phyloP scores from a whole-genome alignment of 2,113 vertebrate species.

The Chitala chitala region DNA sequence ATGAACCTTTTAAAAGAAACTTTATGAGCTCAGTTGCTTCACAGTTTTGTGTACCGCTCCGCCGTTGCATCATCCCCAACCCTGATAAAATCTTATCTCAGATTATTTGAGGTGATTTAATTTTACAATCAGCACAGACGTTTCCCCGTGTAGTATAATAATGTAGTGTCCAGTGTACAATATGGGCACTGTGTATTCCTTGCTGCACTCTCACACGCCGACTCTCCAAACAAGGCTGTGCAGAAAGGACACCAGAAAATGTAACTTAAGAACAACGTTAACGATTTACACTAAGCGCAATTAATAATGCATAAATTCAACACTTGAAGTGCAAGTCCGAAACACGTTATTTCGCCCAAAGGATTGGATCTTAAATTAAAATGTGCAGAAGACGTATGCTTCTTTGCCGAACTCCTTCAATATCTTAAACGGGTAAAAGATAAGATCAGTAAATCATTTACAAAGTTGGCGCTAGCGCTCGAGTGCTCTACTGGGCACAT shows the following conservation, averaged over 20 bases:
- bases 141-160: conserved; percentile 10
- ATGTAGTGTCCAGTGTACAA: conserved; percentile 15
- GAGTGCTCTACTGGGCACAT: background rate
- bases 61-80: conserved; percentile 23
- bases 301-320: background rate
- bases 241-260: background rate
- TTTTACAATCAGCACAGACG: conserved; percentile 18
- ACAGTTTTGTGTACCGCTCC: background rate
- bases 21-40: conserved; percentile 21
- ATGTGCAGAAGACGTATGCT: background rate
- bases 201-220: conserved; percentile 1
- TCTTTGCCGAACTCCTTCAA: conserved; percentile 1
- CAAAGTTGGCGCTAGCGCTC: conserved; percentile 7
- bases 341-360: background rate
- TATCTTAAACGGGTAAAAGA: background rate
- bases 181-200: conserved; percentile 9
- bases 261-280: background rate
- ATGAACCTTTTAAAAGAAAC: background rate
- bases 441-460: conserved; percentile 24
- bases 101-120: conserved; percentile 21
- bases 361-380: conserved; percentile 3
- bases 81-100: conserved; percentile 26
- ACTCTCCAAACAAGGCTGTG: conserved; percentile 10
- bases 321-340: background rate
- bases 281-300: conserved; percentile 21